Conservation (phyloP, 2,113 vertebrate species). For the Pseudorectes ferrugineus region DNA sequence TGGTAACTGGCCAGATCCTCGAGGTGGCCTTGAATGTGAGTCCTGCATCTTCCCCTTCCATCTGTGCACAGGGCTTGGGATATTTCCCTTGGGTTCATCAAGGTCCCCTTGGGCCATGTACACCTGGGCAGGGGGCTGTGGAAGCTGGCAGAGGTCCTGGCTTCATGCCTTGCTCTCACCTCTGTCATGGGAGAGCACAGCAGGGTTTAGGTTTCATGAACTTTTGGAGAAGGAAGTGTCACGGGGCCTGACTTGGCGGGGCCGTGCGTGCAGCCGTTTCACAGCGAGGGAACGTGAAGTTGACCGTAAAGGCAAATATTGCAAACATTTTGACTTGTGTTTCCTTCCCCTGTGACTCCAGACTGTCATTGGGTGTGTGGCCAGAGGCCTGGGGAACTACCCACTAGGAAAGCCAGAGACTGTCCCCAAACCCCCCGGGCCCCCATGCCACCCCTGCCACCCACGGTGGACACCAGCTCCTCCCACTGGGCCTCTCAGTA, state of each 20-base stretch:
- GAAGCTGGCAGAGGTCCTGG: neutral
- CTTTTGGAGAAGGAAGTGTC: neutral
- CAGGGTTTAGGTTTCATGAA: neutral
- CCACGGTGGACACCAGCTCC: slow-evolving; percentile 20
- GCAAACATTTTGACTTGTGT: neutral
- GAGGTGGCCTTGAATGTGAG: slow-evolving; percentile 58
- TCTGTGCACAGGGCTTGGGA: accelerated
- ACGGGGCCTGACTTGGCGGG: neutral
- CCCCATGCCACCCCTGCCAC: slow-evolving; percentile 36
- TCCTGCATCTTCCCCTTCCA: neutral
- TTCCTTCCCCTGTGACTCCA: neutral
- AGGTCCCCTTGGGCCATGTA: accelerated
- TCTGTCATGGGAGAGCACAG: neutral
- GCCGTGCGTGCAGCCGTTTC: accelerated
- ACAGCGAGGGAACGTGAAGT: neutral
- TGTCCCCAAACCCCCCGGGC: neutral
- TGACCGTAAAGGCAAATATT: slow-evolving; percentile 16
- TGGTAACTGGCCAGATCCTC: slow-evolving; percentile 56
- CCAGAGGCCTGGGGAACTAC: slow-evolving; percentile 28
- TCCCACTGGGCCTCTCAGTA: slow-evolving; percentile 53
- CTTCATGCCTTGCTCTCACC: neutral
- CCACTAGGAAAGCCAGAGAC: slow-evolving; percentile 24
- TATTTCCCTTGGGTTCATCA: neutral
- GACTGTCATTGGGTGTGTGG: neutral
- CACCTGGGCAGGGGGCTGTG: neutral